These are phyloP conservation scores for Pelvicachromis taeniatus DNA, from an alignment of 2,113 vertebrate genomes.

Conservation along the genomic window DNA sequence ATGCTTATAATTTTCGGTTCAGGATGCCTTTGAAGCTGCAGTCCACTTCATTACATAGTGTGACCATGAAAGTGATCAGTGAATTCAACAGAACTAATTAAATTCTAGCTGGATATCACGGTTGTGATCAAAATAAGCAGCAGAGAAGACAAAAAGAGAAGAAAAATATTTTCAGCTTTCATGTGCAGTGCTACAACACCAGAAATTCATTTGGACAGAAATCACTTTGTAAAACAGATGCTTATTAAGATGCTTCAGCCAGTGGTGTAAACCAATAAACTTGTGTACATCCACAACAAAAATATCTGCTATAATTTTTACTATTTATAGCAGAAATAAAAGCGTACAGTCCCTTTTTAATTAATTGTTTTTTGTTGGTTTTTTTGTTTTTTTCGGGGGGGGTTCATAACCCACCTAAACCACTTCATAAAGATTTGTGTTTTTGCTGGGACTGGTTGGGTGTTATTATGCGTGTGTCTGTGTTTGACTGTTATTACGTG, in stretches of 20 bases:
- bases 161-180: background rate
- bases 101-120: accelerated
- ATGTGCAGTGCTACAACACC: background rate
- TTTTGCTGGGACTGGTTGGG: background rate
- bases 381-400: too few species aligned
- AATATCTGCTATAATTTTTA: background rate
- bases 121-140: background rate
- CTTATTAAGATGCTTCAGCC: background rate
- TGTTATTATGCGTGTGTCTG: background rate
- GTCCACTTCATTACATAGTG: background rate
- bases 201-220: background rate
- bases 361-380: too few species aligned
- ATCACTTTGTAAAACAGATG: background rate
- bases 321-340: background rate
- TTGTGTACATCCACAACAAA: background rate
- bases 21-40: background rate
- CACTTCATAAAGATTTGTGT: background rate
- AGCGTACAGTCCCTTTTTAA: background rate
- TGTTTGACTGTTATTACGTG: background rate
- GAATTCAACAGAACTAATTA: background rate
- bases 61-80: background rate
- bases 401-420: background rate
- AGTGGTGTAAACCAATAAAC: background rate
- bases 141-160: background rate
- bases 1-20: accelerated